Conservation (phyloP, 2,797 vertebrate genomes). For the Momotus momota region DNA sequence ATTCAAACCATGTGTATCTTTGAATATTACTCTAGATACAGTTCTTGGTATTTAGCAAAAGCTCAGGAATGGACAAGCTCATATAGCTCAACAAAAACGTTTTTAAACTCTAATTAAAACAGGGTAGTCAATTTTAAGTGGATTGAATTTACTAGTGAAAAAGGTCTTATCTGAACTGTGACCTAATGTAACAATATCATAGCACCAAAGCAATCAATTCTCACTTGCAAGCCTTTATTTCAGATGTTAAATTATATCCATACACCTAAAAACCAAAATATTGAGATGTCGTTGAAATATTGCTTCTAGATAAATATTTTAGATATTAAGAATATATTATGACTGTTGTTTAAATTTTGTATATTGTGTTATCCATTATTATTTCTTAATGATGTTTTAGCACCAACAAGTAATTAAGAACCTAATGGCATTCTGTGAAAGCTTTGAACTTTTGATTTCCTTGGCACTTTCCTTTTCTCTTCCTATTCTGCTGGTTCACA, state of each 20-base stretch:
- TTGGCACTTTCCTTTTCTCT: conserved; percentile 32
- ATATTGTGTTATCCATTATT: not conserved
- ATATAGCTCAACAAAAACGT: not conserved
- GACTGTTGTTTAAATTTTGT: not conserved
- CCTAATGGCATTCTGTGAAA: conserved; percentile 29
- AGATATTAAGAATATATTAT: not conserved
- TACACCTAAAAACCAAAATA: not conserved
- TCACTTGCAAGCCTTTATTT: not conserved
- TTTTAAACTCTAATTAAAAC: not conserved
- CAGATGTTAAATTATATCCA: not conserved
- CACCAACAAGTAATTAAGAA: conserved; percentile 31
- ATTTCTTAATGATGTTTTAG: conserved; percentile 21
- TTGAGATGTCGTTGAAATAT: not conserved
- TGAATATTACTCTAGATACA: not conserved
- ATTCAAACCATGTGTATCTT: not conserved
- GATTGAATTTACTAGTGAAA: not conserved
- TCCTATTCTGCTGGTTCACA: not conserved
- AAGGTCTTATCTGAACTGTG: not conserved
- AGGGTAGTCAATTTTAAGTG: not conserved
- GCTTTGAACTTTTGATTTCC: conserved; percentile 44
- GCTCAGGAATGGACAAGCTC: not conserved
- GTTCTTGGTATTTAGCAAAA: not conserved
- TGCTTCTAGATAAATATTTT: not conserved
- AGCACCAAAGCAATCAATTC: not conserved
- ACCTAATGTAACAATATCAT: not conserved